Percentiles rank a stretch among this genome's conserved stretches.
Evolutionary conservation across 2,888 invertebrate species (phyloP).

Genomic region (Periphyllus acericola): DNA sequence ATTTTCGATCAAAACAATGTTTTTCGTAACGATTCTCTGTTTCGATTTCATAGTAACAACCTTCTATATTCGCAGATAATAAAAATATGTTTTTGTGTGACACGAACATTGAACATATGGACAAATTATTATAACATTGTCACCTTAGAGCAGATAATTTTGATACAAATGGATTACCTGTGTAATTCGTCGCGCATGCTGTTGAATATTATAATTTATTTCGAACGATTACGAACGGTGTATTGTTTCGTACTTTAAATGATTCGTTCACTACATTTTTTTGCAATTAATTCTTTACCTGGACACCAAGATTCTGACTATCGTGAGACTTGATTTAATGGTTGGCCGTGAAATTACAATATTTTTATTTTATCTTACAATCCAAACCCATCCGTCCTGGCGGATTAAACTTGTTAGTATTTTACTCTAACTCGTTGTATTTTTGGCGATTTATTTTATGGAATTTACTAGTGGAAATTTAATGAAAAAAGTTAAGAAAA

Average conservation of each 20-base stretch:
- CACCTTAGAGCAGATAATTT: background rate
- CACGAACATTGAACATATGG: background rate
- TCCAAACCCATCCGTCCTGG: background rate
- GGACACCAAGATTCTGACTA: background rate
- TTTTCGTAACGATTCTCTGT: background rate
- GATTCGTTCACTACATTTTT: background rate
- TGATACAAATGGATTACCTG: no score
- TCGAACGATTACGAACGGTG: background rate
- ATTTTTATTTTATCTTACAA: background rate
- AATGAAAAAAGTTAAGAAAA: slow-evolving; percentile 60
- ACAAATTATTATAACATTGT: no score
- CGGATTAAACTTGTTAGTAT: slow-evolving; percentile 33
- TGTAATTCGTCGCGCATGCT: no score
- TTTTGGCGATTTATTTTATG: slow-evolving; percentile 48
- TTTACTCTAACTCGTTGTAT: background rate
- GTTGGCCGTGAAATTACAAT: background rate
- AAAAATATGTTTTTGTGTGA: background rate
- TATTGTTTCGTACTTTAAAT: no score
- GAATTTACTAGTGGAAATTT: slow-evolving; percentile 29
- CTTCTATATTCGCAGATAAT: no score
- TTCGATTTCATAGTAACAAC: no score
- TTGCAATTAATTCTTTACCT: background rate
- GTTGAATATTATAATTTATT: no score
- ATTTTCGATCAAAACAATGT: background rate
- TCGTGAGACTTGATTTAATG: no score